phyloP scores from a whole-genome alignment of 1,140 invertebrate genomes.

The Pachypeltis micranthus region DNA sequence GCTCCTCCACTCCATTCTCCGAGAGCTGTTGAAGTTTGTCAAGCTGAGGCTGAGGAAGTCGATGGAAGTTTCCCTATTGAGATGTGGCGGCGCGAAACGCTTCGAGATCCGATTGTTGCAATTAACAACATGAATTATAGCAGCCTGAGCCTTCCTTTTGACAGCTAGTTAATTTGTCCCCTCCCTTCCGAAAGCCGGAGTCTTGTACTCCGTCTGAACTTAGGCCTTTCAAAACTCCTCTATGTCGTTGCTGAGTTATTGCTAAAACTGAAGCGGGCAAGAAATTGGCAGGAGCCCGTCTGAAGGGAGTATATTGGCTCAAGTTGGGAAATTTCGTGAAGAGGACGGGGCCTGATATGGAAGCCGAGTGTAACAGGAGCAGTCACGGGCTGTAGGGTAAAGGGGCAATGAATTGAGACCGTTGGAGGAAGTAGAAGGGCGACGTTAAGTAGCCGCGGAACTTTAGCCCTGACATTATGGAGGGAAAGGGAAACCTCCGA shows the following conservation, averaged over 20 bases:
- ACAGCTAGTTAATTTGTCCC: not conserved
- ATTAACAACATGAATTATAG: conserved; percentile 4
- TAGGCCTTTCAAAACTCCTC: not conserved
- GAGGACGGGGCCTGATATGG: not conserved
- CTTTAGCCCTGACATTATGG: not conserved
- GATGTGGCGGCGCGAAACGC: too few species aligned
- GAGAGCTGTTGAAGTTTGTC: too few species aligned
- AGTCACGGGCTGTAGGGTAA: too few species aligned
- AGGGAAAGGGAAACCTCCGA: not conserved
- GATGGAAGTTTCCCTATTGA: too few species aligned
- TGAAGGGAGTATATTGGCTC: conserved; percentile 2
- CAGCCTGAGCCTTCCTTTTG: too few species aligned
- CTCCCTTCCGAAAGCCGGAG: not conserved
- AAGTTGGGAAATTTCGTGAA: not conserved
- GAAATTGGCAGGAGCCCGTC: conserved; percentile 5
- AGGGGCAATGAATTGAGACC: not conserved
- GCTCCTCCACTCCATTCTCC: too few species aligned
- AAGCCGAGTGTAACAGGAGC: not conserved
- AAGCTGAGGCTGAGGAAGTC: too few species aligned
- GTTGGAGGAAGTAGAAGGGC: not conserved
- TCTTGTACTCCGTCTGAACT: not conserved
- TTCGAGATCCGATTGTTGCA: not conserved
- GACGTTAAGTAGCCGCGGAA: not conserved
- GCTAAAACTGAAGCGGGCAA: not conserved
- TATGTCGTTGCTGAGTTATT: not conserved